Evolutionary conservation across 2,797 vertebrate genomes (phyloP).

Genomic region (Amblyraja radiata): DNA sequence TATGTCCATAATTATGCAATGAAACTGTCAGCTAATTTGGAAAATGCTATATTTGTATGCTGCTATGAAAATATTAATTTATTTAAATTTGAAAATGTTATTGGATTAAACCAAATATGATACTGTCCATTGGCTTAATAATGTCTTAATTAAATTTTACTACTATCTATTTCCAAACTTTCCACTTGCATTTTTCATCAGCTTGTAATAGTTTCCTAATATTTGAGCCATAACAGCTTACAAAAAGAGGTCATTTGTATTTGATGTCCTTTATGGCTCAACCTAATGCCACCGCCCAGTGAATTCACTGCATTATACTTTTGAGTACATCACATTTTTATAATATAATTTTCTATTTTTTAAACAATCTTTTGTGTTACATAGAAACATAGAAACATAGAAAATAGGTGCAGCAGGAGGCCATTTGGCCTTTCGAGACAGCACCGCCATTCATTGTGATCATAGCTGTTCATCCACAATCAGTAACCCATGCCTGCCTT

Average conservation of each 20-base stretch:
- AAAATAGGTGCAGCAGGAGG: too few species aligned
- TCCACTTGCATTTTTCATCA: neutral
- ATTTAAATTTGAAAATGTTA: slow-evolving; percentile 1
- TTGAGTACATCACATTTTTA: neutral
- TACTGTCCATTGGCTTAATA: slow-evolving; percentile 3
- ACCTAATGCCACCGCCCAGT: neutral
- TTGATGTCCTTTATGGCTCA: neutral
- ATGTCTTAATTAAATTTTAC: slow-evolving; percentile 10
- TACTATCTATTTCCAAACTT: neutral
- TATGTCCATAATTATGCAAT: slow-evolving; percentile 47
- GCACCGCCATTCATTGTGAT: too few species aligned
- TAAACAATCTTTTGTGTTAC: neutral
- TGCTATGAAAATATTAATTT: neutral
- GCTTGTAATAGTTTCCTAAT: neutral
- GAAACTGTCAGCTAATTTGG: neutral
- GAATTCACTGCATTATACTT: neutral
- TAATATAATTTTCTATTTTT: neutral
- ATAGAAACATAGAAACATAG: too few species aligned
- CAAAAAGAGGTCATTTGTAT: neutral
- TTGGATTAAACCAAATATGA: neutral
- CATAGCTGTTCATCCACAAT: too few species aligned
- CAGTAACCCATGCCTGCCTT: too few species aligned
- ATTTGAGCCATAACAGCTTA: neutral
- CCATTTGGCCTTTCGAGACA: too few species aligned
- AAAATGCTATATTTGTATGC: neutral